A percentile compares a stretch with the other conserved stretches of the same genome.
phyloP scores from a whole-genome alignment of 2,797 vertebrate genomes.

The Tragelaphus eurycerus region DNA sequence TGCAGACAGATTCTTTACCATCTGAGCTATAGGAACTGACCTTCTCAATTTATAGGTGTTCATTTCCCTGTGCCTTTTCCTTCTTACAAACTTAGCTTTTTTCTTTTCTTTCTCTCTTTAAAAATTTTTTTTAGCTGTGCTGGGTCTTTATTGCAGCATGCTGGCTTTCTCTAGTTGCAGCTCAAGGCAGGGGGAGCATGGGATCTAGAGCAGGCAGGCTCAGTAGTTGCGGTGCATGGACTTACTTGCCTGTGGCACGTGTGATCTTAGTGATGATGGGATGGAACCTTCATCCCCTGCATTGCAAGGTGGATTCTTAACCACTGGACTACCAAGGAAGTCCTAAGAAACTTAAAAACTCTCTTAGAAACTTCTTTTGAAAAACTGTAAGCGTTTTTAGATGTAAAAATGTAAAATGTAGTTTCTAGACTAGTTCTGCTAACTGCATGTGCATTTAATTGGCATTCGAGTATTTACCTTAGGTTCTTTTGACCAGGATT shows the following conservation, averaged over 20 bases:
- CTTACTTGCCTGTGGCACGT: background rate
- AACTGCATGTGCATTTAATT: background rate
- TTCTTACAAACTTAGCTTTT: background rate
- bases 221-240: background rate
- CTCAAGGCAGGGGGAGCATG: background rate
- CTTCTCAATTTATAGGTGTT: background rate
- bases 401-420: too few relatives aligned
- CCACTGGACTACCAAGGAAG: background rate
- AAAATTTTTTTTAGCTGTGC: background rate
- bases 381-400: background rate
- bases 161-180: background rate
- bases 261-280: background rate
- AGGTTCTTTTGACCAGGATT: slow-evolving; percentile 66
- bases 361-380: background rate
- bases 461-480: slow-evolving; percentile 32
- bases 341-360: background rate
- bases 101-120: background rate
- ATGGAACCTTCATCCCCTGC: background rate
- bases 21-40: background rate
- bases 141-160: background rate
- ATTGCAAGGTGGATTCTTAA: background rate
- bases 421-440: background rate
- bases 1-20: background rate
- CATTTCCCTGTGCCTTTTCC: background rate
- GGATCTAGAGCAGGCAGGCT: background rate